Percentiles rank a stretch among this genome's conserved stretches.
phyloP scores from a whole-genome alignment of 2,888 invertebrate genomes.

The Oscheius sp. region DNA sequence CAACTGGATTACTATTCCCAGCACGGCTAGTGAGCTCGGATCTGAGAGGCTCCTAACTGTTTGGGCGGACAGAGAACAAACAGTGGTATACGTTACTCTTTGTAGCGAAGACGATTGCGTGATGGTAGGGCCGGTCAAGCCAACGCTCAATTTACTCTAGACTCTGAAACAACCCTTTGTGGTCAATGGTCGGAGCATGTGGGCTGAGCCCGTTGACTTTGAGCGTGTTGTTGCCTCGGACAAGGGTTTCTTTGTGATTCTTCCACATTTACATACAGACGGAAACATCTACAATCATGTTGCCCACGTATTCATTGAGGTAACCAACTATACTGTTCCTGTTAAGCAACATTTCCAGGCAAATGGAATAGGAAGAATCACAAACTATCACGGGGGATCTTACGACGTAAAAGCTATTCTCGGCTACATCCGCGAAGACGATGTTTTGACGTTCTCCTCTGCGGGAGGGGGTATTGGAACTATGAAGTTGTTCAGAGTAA shows the following conservation, averaged over 20 bases:
- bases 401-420: conserved; percentile 74
- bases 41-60: conserved; percentile 58
- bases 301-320: conserved; percentile 73
- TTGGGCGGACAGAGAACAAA: conserved; percentile 65
- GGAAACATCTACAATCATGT: conserved; percentile 74
- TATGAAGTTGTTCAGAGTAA: conserved; percentile 37
- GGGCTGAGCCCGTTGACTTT: conserved; percentile 62
- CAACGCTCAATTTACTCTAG: conserved; percentile 42
- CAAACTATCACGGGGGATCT: conserved; percentile 71
- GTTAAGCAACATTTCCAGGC: conserved; percentile 28
- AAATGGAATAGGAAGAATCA: conserved; percentile 49
- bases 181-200: conserved; percentile 53
- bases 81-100: conserved; percentile 54
- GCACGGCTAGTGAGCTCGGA: conserved; percentile 37
- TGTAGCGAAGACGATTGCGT: conserved; percentile 57
- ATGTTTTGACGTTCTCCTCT: conserved; percentile 45
- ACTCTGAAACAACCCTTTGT: conserved; percentile 47
- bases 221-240: conserved; percentile 57
- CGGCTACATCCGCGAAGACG: conserved; percentile 68
- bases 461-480: conserved; percentile 44
- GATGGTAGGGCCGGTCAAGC: conserved; percentile 41
- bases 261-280: conserved; percentile 72
- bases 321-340: conserved; percentile 43
- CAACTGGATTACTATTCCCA: conserved; percentile 54
- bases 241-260: conserved; percentile 73